A percentile compares a stretch with the other conserved stretches of the same genome.
These are phyloP conservation scores for Drosophila testacea DNA, from an alignment of 2,888 invertebrate species.

Conservation along the genomic window DNA sequence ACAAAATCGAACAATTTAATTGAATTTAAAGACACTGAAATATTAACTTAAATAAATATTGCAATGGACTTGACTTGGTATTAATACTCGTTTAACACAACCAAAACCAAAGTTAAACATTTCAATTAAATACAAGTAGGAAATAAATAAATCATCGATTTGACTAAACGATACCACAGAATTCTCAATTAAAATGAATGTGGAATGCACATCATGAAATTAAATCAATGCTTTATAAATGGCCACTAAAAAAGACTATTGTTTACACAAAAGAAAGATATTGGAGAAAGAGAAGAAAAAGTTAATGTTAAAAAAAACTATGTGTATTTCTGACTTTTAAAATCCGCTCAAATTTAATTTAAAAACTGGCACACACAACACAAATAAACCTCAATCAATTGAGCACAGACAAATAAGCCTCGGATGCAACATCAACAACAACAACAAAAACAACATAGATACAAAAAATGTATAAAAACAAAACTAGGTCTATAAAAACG, in stretches of 20 bases:
- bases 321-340: constrained; percentile 69
- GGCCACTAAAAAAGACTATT: constrained; percentile 19
- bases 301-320: constrained; percentile 8
- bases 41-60: not conserved
- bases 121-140: not conserved
- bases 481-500: constrained; percentile 57
- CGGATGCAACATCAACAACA: constrained; percentile 47
- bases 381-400: constrained; percentile 75
- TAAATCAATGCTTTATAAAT: constrained; percentile 57
- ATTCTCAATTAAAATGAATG: constrained; percentile 8
- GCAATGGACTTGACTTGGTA: not conserved
- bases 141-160: not conserved
- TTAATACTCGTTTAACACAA: not conserved
- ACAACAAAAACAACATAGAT: constrained; percentile 32
- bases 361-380: constrained; percentile 52
- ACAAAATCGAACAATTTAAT: not conserved
- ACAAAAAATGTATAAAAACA: constrained; percentile 36
- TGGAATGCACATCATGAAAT: constrained; percentile 34
- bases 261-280: constrained; percentile 14
- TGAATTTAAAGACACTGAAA: not conserved
- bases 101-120: not conserved
- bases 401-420: constrained; percentile 73
- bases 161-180: constrained; percentile 3
- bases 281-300: constrained; percentile 21
- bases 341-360: constrained; percentile 76